A percentile compares a stretch with the other conserved stretches of the same genome.
These are phyloP conservation scores for Chloroceryle amazona DNA, from an alignment of 2,797 vertebrate species.

Conservation along the genomic window DNA sequence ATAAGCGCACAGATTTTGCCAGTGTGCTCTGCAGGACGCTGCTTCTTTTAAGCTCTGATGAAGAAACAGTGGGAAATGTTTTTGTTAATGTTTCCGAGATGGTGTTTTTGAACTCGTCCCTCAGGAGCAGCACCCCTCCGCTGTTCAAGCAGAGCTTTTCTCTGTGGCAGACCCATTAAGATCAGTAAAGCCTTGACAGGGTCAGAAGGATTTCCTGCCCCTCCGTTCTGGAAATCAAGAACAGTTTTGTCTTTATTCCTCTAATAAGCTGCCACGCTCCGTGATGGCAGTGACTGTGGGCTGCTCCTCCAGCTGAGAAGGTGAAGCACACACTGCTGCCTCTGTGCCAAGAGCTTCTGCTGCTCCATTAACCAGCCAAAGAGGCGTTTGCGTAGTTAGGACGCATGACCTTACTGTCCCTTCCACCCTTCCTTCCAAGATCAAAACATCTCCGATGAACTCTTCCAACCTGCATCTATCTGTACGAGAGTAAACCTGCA, in stretches of 20 bases:
- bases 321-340: accelerated
- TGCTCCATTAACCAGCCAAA: slow-evolving; percentile 36
- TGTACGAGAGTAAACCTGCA: background rate
- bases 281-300: background rate
- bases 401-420: background rate
- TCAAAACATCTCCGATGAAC: background rate
- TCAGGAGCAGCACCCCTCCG: slow-evolving; percentile 1
- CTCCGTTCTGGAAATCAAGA: background rate
- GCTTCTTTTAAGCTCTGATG: slow-evolving; percentile 10
- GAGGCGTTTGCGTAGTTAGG: background rate
- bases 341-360: background rate
- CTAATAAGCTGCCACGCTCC: background rate
- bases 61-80: slow-evolving; percentile 34
- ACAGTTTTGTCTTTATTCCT: slow-evolving; percentile 33
- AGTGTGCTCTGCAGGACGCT: background rate
- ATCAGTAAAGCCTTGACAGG: slow-evolving; percentile 10
- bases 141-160: slow-evolving; percentile 22
- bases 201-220: slow-evolving; percentile 26
- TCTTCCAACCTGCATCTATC: background rate
- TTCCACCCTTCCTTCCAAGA: background rate
- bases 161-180: slow-evolving; percentile 47
- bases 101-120: slow-evolving; percentile 8
- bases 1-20: background rate
- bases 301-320: slow-evolving; percentile 26
- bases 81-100: slow-evolving; percentile 33